A percentile compares a stretch with the other conserved stretches of the same genome.
Evolutionary conservation across 2,797 vertebrate species (phyloP).

Genomic region (Sebastes cheni): DNA sequence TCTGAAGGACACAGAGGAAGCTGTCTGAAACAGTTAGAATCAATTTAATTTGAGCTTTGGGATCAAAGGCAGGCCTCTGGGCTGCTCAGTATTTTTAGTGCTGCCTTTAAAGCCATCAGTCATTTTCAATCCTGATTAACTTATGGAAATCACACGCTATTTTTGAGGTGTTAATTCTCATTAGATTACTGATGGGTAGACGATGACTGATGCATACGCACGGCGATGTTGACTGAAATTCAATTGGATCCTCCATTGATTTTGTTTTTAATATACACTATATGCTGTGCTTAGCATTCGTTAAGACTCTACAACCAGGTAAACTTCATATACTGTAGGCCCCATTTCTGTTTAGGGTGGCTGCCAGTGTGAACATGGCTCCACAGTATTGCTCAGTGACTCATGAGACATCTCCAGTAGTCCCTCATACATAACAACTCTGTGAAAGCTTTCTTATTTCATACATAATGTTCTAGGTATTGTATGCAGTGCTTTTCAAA

Average conservation of each 20-base stretch:
- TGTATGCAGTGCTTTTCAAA: slow-evolving; percentile 45
- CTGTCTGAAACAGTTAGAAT: slow-evolving; percentile 73
- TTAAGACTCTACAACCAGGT: background rate
- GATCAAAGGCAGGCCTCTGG: slow-evolving; percentile 76
- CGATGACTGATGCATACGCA: slow-evolving; percentile 52
- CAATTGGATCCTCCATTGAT: slow-evolving; percentile 13
- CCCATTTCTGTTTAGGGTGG: background rate
- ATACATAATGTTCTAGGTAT: slow-evolving; percentile 13
- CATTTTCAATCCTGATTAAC: slow-evolving; percentile 75
- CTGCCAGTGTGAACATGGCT: slow-evolving; percentile 4
- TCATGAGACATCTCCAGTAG: slow-evolving; percentile 10
- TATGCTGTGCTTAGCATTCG: slow-evolving; percentile 6
- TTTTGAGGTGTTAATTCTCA: slow-evolving; percentile 73
- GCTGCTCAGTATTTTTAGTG: slow-evolving; percentile 73
- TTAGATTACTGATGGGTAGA: slow-evolving; percentile 57
- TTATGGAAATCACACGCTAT: slow-evolving; percentile 69
- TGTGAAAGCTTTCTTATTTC: slow-evolving; percentile 29
- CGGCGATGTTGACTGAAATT: slow-evolving; percentile 33
- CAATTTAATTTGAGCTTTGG: slow-evolving; percentile 73
- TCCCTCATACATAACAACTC: slow-evolving; percentile 4
- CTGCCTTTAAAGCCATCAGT: slow-evolving; percentile 75
- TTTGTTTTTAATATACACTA: background rate
- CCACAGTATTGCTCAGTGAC: slow-evolving; percentile 22
- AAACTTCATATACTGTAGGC: background rate
- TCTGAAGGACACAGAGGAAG: slow-evolving; percentile 73